Evolutionary conservation across 1,140 invertebrate genomes (phyloP).

Genomic region (Diachasmimorpha longicaudata): DNA sequence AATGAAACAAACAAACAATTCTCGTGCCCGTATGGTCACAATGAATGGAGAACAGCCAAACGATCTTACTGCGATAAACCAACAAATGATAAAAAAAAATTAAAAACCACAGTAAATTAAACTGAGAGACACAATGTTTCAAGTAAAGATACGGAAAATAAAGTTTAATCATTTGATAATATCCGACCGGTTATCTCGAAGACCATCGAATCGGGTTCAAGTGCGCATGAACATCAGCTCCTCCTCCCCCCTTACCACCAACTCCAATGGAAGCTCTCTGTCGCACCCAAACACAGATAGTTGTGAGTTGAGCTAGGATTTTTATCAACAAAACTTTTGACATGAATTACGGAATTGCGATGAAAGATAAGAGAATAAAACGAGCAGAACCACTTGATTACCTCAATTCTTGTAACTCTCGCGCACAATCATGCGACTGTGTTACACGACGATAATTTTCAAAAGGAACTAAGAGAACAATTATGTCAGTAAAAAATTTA

Average conservation of each 20-base stretch:
- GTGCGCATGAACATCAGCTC: neutral
- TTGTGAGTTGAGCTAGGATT: neutral
- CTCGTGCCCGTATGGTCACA: neutral
- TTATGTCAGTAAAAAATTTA: neutral
- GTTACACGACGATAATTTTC: conserved; percentile 15
- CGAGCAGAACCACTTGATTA: conserved; percentile 10
- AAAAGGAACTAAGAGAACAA: neutral
- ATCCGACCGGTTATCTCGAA: conserved; percentile 21
- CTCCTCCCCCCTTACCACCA: neutral
- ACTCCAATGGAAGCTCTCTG: conserved; percentile 2
- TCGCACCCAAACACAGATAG: neutral
- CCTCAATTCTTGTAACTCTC: conserved; percentile 24
- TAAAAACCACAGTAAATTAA: conserved; percentile 33
- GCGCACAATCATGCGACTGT: conserved; percentile 23
- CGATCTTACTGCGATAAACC: conserved; percentile 34
- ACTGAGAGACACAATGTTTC: conserved; percentile 20
- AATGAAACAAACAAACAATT: conserved; percentile 17
- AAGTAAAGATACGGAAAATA: conserved; percentile 23
- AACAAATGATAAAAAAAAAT: neutral
- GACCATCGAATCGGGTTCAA: conserved; percentile 23
- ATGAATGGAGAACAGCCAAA: conserved; percentile 36
- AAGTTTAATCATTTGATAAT: conserved; percentile 22
- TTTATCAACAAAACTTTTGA: neutral
- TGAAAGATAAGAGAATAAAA: neutral
- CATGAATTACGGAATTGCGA: neutral